Conservation (phyloP, 2,888 invertebrate species). For the Parnassius smintheus region DNA sequence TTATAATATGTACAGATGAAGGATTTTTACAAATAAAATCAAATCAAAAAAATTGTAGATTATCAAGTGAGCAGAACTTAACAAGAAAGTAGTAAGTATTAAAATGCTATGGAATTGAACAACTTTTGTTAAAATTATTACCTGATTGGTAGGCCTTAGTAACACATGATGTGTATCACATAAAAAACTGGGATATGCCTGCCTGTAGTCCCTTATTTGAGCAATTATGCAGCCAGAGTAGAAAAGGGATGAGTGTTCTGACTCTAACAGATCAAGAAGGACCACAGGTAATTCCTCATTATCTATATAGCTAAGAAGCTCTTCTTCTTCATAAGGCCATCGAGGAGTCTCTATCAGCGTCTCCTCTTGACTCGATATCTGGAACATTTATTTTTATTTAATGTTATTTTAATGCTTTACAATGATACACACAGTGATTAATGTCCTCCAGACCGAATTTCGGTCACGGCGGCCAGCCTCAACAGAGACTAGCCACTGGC, state of each 20-base stretch:
- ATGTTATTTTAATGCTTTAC: neutral
- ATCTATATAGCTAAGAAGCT: constrained; percentile 92
- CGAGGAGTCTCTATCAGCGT: constrained; percentile 88
- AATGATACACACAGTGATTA: too few species aligned
- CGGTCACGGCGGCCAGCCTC: too few species aligned
- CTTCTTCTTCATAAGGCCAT: constrained; percentile 95
- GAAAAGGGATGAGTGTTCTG: constrained; percentile 91
- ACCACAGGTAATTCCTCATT: constrained; percentile 94
- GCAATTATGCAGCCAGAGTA: constrained; percentile 96
- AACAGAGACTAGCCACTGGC: too few species aligned
- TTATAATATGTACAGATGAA: too few species aligned
- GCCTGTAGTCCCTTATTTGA: constrained; percentile 94
- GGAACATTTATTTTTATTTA: constrained; percentile 1
- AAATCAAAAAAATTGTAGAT: too few species aligned
- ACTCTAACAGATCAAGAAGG: constrained; percentile 90
- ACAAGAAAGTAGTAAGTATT: too few species aligned
- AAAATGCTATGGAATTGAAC: too few species aligned
- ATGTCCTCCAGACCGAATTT: too few species aligned
- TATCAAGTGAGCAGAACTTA: too few species aligned
- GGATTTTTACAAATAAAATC: too few species aligned
- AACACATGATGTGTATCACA: constrained; percentile 94
- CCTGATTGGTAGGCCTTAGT: constrained; percentile 93
- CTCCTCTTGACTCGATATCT: constrained; percentile 76
- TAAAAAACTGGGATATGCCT: constrained; percentile 87
- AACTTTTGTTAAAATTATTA: constrained; percentile 46